Evolutionary conservation across 2,888 invertebrate genomes (phyloP), one percentile per base, ranked within the genome.

Genomic region (Augochlorella aurata): DNA sequence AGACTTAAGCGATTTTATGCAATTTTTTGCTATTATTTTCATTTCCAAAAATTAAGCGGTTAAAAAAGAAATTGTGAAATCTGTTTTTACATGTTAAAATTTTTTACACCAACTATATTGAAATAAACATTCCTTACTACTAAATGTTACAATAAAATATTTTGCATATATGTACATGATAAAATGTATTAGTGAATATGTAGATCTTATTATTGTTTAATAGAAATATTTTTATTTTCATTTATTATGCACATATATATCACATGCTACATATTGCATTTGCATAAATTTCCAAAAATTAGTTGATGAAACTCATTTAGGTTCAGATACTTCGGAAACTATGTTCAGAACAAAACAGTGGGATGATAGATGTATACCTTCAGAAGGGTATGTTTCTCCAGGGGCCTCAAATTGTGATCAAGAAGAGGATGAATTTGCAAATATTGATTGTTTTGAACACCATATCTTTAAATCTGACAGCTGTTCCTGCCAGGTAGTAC

Each of bases 331-430:
- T 0, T 93, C 91, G 24, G 92, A 92, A 77, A 89, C 89, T 61
- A 90, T 92, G 8, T 91, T 92, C 67, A 92, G 91, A 61, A 89
- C 90, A 69, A 93, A 93, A 74, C 90, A 89, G 38, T 93, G 91
- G 90, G 89, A 90, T 69, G 89, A 88, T 81, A 88, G 90, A 61
- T 93, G 93, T 92, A 91, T 90, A 47, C 90, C 92, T 18, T 91
- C 93, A 47, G 93, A 93, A 74, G 89, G 89, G 18, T 93, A 92
- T 85, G 93, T 93, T 69, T 93, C 93, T 29, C 91, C 92, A 5
- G 92, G 88, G 66, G 90, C 92, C 8, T 92, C 93, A 5, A 89
- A 90, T 44, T 91, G 90, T 29, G 93, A 92, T 54, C 88, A 85
- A 16, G 90, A 86, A n/a, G 89, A 90, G 29, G 58, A 76, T 58